Evolutionary conservation across 2,113 vertebrate species (phyloP), one percentile per base, ranked within the genome.

Genomic region (Smithornis capensis): DNA sequence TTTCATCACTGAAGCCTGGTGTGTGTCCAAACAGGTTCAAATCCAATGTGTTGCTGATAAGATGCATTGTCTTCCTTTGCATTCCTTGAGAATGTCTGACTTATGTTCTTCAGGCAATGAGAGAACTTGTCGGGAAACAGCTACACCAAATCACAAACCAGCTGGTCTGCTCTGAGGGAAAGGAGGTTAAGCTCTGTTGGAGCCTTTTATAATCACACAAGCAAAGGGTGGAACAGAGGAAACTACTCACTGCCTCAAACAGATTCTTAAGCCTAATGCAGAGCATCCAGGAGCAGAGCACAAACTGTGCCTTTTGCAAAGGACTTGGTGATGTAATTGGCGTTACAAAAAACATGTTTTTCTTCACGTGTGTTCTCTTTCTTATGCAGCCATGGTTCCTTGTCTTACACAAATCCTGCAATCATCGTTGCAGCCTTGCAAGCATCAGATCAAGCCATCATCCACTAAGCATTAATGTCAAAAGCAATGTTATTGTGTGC

Each of bases 21-120:
- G 5, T 12, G 3, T 33, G 27, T 64, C 10, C 67, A 67, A 65
- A 7, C 23, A 31, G 3, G 5, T 28, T 37, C 19, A 71, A 15
- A 68, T 28, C 40, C 17, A 10, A 59, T 11, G 10, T 35, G 19
- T 70, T 59, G 40, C 42, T 90, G 62, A 35, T 33, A 11, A 80
- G 40, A 68, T 27, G 22, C 19, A 22, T 27, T 42, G 15, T 6
- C 42, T 45, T 40, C 53, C 79, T 87, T 27, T 76, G 40, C 37
- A 7, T 57, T 68, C 57, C n/a, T 64, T n/a, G 22, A 45, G 64
- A 87, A 75, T 74, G 57, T 9, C 65, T 71, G 19, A 16, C 8
- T 75, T 0, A 0, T 27, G 38, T 29, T n/a, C 31, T 75, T 75
- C 8, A 38, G 25, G 25, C n/a, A 33, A 27, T 0, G 16, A 86